Evolutionary conservation across 92 coral and sea anemone species (phyloP), one percentile per base, ranked within the genome.

Genomic region (Porites cylindrica): DNA sequence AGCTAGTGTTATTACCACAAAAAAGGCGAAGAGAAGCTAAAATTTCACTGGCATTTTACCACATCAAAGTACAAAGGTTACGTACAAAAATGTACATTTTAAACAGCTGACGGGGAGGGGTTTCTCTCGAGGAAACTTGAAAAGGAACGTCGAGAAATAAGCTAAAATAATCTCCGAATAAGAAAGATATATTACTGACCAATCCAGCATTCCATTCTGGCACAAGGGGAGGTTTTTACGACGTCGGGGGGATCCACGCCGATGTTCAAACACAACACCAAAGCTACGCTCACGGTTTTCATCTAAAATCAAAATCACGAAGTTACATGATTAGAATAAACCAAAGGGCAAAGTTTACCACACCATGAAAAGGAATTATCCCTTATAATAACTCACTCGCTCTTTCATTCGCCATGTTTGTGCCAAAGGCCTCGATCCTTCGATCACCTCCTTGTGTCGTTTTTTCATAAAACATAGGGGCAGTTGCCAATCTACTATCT

Each of bases 351-450:
- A 3, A 20, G 59, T 50, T 29, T 7, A 19, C 19, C 13, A 64
- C 51, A 23, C 6, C 32, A 66, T 65, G 8, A 4, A 50, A 72
- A 38, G 17, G 23, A 14, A 24, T 23, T 17, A 24, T 6, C 23
- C 38, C 60, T 59, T 66, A 69, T 8, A 53, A 66, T 59, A 21
- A 86, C 96, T 80, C 83, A 96, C 99, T 84, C 98, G 88, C 75
- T 96, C 99, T 75, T 96, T 96, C 98, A 95, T 96, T 70, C 98
- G 91, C 99, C 99, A 96, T 85, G 98, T 95, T 47, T 96, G 99
- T 21, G 99, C 97, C 20, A 95, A 88, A 67, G 96, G 95, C 66
- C 92, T 82, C 20, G 96, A 88, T 69, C 99, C 98, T 89, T 89
- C 91, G 81, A 95, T 96, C 81, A 84, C 24, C 77, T 96, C 99